These are phyloP conservation scores for Sussaba pulchella DNA, from an alignment of 2,888 invertebrate species.

Conservation along the genomic window DNA sequence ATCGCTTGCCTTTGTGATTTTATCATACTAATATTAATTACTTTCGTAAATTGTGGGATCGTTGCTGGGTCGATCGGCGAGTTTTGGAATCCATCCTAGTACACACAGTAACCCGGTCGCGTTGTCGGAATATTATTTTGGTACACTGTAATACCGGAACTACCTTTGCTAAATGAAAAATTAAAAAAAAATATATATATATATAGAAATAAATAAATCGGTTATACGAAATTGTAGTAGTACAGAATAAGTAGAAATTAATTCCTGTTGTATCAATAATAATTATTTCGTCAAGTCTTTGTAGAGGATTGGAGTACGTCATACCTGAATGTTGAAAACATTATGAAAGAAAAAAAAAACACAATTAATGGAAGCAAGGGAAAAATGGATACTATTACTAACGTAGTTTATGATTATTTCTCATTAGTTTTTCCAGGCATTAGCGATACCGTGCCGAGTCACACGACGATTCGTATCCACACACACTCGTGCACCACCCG, in stretches of 20 bases:
- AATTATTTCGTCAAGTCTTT: slow-evolving; percentile 67
- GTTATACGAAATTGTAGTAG: slow-evolving; percentile 46
- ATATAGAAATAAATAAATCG: slow-evolving; percentile 30
- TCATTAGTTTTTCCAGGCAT: slow-evolving; percentile 54
- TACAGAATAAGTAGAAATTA: slow-evolving; percentile 68
- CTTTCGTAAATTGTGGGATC: slow-evolving; percentile 52
- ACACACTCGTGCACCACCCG: not conserved
- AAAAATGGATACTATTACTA: slow-evolving; percentile 54
- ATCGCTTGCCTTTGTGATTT: slow-evolving; percentile 61
- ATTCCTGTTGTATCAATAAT: slow-evolving; percentile 70
- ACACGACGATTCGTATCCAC: slow-evolving; percentile 11
- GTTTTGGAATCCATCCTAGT: slow-evolving; percentile 7
- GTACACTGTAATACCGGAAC: slow-evolving; percentile 57
- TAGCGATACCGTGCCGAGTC: slow-evolving; percentile 33
- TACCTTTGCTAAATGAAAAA: slow-evolving; percentile 51
- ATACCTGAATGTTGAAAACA: slow-evolving; percentile 68
- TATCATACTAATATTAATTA: slow-evolving; percentile 31
- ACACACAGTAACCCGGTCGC: not conserved
- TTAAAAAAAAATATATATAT: slow-evolving; percentile 7
- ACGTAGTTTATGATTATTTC: slow-evolving; percentile 54
- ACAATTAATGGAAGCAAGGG: slow-evolving; percentile 17
- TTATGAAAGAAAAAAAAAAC: slow-evolving; percentile 39
- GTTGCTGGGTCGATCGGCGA: slow-evolving; percentile 4
- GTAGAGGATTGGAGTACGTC: slow-evolving; percentile 61
- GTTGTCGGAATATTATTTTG: slow-evolving; percentile 11